phyloP scores from a whole-genome alignment of 2,888 invertebrate species.

The Drosophila melanocephala region DNA sequence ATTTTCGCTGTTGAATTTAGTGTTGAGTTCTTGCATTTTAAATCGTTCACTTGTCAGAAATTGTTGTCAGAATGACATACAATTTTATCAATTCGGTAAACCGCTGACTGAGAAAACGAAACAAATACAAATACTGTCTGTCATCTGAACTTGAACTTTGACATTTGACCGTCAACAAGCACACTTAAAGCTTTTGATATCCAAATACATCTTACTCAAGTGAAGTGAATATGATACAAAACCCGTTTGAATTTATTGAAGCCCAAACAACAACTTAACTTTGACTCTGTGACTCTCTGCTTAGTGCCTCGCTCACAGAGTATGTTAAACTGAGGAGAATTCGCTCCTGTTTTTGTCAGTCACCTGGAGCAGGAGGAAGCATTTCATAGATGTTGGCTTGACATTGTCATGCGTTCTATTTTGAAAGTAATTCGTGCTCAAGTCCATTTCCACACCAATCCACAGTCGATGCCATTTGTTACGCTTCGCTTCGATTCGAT shows the following conservation, averaged over 20 bases:
- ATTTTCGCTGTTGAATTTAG: neutral
- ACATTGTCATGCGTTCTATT: conserved; percentile 52
- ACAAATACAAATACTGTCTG: neutral
- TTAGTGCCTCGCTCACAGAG: no score
- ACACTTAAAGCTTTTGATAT: neutral
- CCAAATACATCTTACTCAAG: neutral
- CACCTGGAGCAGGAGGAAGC: conserved; percentile 22
- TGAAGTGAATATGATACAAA: neutral
- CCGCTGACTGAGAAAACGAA: neutral
- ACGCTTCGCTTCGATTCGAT: conserved; percentile 27
- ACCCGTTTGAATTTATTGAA: neutral
- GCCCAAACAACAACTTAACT: neutral
- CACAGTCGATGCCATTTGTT: conserved; percentile 24
- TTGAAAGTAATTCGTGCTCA: conserved; percentile 26
- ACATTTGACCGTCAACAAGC: neutral
- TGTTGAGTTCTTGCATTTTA: neutral
- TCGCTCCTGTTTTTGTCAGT: conserved; percentile 40
- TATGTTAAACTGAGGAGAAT: neutral
- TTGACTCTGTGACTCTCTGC: neutral
- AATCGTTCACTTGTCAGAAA: neutral
- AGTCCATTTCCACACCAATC: conserved; percentile 19
- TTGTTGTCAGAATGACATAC: neutral
- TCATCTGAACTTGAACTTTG: neutral
- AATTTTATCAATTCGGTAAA: neutral
- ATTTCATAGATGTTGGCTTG: conserved; percentile 60